Percentiles rank a stretch among this genome's conserved stretches.
These are phyloP conservation scores for Diachrysia chrysitis DNA, from an alignment of 2,888 invertebrate species.

Conservation along the genomic window DNA sequence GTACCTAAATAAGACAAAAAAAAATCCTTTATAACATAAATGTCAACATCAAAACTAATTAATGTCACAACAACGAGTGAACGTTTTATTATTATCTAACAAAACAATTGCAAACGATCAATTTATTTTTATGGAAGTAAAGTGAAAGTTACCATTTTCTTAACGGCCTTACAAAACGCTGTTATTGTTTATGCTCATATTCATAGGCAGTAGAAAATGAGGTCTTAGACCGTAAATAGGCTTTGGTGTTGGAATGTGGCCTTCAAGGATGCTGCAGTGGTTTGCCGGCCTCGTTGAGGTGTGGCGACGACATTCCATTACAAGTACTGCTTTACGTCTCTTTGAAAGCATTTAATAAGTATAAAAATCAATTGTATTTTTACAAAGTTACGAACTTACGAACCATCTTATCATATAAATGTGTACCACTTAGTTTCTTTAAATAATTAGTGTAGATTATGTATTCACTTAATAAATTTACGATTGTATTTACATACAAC, in stretches of 20 bases:
- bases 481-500: not conserved
- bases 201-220: constrained; percentile 75
- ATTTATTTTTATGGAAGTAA: constrained; percentile 60
- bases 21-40: not conserved
- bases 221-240: constrained; percentile 83
- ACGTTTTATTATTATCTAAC: constrained; percentile 49
- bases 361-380: constrained; percentile 54
- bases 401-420: constrained; percentile 22
- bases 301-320: constrained; percentile 84
- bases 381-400: constrained; percentile 32
- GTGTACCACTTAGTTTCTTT: constrained; percentile 17
- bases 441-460: not conserved
- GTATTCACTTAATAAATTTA: not conserved
- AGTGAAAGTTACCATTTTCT: constrained; percentile 51
- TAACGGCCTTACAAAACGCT: constrained; percentile 55
- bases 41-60: not conserved
- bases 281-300: constrained; percentile 79
- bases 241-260: constrained; percentile 83
- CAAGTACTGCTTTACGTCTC: constrained; percentile 63
- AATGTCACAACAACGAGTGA: not conserved
- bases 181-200: constrained; percentile 56
- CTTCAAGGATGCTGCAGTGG: constrained; percentile 86
- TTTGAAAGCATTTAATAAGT: constrained; percentile 54
- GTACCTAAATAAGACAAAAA: not conserved
- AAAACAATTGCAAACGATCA: constrained; percentile 56